Evolutionary conservation across 2,113 vertebrate species (phyloP), one percentile per base, ranked within the genome.

Genomic region (Tragelaphus imberbis): DNA sequence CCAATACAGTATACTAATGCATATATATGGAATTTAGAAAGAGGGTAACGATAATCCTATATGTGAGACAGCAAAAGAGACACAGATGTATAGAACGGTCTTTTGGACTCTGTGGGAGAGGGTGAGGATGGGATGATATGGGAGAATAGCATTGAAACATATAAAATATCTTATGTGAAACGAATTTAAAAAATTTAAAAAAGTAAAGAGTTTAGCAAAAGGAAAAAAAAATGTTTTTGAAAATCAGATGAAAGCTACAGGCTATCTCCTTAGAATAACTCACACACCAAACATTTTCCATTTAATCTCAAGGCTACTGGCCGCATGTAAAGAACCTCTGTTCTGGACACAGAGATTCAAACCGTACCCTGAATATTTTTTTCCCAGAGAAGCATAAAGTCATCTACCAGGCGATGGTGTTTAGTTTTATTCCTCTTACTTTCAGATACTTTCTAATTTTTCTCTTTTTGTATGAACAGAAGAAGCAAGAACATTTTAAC

Each of bases 21-120:
- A 61, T 28, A 61, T 28, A 61, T 12, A 61, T 61, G 59, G 5
- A 61, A 61, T 61, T 61, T 61, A 28, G 27, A 61, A 61, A 61
- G 27, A 61, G 0, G 11, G 59, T 61, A 61, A 61, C 0, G 0
- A 61, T 61, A 61, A 61, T 2, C 27, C 55, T 56, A 3, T 9
- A 56, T 23, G 55, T 2, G 49, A 25, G 3, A 58, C 21, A 4
- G 21, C 21, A 1, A 58, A 58, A 58, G 56, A 58, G 8, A 58
- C 56, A 58, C 56, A 10, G 56, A 58, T 25, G 9, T 58, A 58
- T 58, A 25, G 23, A 25, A 58, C 23, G 25, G 10, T 49, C 8
- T 58, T 9, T 25, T 59, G 58, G 58, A 59, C 58, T 59, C 58
- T 5, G 25, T 27, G 58, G 58, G 58, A 59, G 58, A 59, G 58